Percentiles rank a stretch among this genome's conserved stretches.
Conservation (phyloP, 2,797 vertebrate genomes). For the Lithobates sylvaticus region DNA sequence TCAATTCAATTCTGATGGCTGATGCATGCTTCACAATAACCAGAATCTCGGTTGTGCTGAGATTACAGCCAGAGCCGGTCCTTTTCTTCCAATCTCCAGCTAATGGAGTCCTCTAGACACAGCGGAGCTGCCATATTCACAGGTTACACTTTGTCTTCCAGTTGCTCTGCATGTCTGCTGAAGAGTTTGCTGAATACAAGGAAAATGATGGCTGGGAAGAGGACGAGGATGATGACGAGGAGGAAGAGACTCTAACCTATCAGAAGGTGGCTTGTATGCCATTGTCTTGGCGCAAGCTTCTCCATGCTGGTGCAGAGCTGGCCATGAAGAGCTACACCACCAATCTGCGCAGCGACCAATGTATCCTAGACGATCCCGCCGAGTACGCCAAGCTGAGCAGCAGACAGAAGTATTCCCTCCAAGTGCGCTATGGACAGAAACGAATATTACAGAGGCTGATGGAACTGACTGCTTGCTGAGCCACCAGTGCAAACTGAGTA, state of each 20-base stretch:
- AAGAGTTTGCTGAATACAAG: conserved; percentile 85
- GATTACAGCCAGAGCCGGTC: too few species aligned
- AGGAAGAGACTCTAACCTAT: conserved; percentile 76
- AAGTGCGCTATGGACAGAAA: conserved; percentile 91
- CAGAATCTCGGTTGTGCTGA: too few species aligned
- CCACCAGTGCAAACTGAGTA: too few species aligned
- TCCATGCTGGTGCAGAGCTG: conserved; percentile 77
- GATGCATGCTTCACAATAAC: too few species aligned
- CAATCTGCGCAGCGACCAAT: conserved; percentile 75
- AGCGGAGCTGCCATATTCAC: too few species aligned
- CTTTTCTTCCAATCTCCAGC: too few species aligned
- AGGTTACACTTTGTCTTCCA: conserved; percentile 62
- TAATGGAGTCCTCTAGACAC: too few species aligned
- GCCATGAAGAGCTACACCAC: conserved; percentile 78
- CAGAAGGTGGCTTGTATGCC: conserved; percentile 78
- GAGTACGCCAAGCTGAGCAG: conserved; percentile 71
- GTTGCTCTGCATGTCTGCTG: conserved; percentile 88
- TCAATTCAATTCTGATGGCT: too few species aligned
- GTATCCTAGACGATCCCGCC: conserved; percentile 72
- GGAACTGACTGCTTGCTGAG: conserved; percentile 71
- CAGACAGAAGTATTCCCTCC: conserved; percentile 84
- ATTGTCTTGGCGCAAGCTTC: conserved; percentile 79
- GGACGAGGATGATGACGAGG: conserved; percentile 70
- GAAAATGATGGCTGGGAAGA: conserved; percentile 87
- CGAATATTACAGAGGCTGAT: conserved; percentile 83